These are phyloP conservation scores for Atta colombica DNA, from an alignment of 1,140 invertebrate genomes.

Conservation along the genomic window DNA sequence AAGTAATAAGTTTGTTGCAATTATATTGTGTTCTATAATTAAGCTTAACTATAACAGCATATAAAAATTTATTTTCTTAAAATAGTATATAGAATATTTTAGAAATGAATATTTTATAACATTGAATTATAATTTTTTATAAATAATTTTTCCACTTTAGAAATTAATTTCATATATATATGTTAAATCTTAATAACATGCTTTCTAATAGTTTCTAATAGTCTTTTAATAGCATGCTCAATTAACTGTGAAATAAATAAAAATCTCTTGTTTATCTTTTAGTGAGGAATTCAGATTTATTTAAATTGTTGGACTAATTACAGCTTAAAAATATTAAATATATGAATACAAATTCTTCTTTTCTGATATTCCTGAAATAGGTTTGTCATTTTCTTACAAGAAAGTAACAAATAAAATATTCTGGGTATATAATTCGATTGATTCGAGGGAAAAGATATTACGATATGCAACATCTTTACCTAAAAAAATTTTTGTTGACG, in stretches of 20 bases:
- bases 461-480: background rate
- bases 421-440: background rate
- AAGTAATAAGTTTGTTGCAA: background rate
- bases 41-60: background rate
- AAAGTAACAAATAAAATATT: background rate
- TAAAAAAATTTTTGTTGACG: background rate
- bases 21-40: conserved; percentile 16
- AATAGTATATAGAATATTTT: background rate
- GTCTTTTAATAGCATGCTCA: no score
- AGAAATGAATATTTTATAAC: background rate
- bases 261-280: background rate
- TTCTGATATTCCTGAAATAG: background rate
- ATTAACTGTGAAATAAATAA: no score
- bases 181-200: background rate
- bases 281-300: background rate
- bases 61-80: background rate
- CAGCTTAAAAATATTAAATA: background rate
- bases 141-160: background rate
- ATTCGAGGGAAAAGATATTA: background rate
- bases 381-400: background rate
- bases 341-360: background rate
- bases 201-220: no score
- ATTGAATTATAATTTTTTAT: background rate
- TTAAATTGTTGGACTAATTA: background rate
- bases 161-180: conserved; percentile 7